Conservation (phyloP, 2,888 invertebrate species). For the Aquatica leii region DNA sequence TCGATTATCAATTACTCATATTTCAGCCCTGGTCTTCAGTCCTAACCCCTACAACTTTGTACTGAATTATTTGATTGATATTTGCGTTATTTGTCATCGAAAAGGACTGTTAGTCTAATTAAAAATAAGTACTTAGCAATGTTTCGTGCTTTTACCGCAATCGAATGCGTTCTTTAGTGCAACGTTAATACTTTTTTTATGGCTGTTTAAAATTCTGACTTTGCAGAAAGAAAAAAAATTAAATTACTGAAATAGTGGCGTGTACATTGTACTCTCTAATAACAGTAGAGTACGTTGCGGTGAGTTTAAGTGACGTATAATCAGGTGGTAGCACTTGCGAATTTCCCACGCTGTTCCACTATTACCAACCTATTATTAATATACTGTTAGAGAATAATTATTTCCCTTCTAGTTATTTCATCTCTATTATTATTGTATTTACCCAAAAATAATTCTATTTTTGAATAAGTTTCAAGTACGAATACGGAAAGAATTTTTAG, state of each 20-base stretch:
- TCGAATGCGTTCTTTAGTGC: neutral
- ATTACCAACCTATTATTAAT: constrained; percentile 60
- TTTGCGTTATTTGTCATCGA: constrained; percentile 49
- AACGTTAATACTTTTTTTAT: neutral
- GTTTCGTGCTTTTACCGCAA: too few relatives aligned
- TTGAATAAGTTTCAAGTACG: constrained; percentile 38
- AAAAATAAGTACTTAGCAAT: constrained; percentile 29
- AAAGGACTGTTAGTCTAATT: constrained; percentile 45
- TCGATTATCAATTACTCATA: constrained; percentile 61
- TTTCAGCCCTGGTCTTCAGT: constrained; percentile 50
- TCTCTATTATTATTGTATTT: constrained; percentile 42
- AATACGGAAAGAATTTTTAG: constrained; percentile 7
- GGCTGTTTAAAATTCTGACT: too few relatives aligned
- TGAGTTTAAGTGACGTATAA: constrained; percentile 60
- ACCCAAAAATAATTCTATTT: constrained; percentile 36
- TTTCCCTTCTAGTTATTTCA: constrained; percentile 50
- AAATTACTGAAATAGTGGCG: constrained; percentile 32
- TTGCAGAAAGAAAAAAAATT: constrained; percentile 1
- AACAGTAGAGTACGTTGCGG: constrained; percentile 51
- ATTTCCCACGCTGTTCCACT: constrained; percentile 59
- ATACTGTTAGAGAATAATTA: constrained; percentile 59
- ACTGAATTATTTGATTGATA: constrained; percentile 47
- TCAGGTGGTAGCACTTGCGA: constrained; percentile 61
- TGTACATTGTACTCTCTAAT: constrained; percentile 49
- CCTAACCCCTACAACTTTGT: constrained; percentile 40